These are phyloP conservation scores for Pteruthius melanotis DNA, from an alignment of 2,113 vertebrate species.

Conservation along the genomic window DNA sequence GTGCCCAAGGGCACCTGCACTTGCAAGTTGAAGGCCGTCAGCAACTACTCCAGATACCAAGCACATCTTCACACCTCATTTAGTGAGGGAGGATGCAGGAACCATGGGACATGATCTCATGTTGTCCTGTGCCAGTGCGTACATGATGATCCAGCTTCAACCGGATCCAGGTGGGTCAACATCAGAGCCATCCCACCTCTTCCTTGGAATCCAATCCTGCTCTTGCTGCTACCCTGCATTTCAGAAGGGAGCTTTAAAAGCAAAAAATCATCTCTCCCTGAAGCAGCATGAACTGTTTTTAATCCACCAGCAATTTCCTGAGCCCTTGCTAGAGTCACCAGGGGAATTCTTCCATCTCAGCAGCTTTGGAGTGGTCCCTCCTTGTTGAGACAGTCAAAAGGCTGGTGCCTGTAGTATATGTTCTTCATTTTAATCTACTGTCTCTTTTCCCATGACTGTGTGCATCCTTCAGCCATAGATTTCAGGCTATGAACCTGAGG, in stretches of 20 bases:
- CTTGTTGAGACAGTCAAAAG: not conserved
- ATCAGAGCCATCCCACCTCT: not conserved
- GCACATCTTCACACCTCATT: not conserved
- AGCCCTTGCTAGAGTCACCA: not conserved
- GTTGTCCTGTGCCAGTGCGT: not conserved
- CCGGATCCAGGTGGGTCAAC: not conserved
- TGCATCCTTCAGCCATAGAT: not conserved
- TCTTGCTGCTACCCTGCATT: not conserved
- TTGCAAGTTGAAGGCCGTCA: not conserved
- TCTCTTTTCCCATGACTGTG: not conserved
- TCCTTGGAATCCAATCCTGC: not conserved
- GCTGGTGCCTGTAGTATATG: not conserved
- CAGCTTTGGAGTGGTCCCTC: not conserved
- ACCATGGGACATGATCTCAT: not conserved
- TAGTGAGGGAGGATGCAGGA: not conserved
- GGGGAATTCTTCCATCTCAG: not conserved
- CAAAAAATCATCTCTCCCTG: not conserved
- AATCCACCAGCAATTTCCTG: not conserved
- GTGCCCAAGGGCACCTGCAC: not conserved
- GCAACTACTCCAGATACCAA: not conserved
- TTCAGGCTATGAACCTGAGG: not conserved
- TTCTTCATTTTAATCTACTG: not conserved
- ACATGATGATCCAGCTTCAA: not conserved
- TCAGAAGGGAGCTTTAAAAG: not conserved
- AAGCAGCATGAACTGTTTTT: not conserved